These are phyloP conservation scores for Maconellicoccus hirsutus DNA, from an alignment of 1,140 invertebrate genomes.

Conservation along the genomic window DNA sequence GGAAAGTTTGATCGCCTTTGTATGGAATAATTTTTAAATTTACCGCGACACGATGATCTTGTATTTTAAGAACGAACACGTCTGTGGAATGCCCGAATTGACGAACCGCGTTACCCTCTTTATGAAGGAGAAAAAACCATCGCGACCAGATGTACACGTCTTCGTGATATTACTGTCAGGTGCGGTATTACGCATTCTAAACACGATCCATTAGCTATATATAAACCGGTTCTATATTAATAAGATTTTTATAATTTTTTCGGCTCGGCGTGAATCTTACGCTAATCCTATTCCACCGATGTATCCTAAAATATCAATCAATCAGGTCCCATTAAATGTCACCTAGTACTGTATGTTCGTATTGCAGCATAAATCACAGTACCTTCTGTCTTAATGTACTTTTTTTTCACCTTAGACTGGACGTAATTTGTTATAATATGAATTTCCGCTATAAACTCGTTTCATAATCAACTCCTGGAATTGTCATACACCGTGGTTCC, in stretches of 20 bases:
- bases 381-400: background rate
- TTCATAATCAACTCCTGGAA: no score
- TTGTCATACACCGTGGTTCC: no score
- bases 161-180: background rate
- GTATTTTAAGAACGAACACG: no score
- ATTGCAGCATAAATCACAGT: background rate
- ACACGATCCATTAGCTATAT: background rate
- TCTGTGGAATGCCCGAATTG: no score
- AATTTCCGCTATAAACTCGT: background rate
- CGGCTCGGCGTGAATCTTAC: slow-evolving; percentile 1
- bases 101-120: background rate
- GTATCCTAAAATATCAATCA: slow-evolving; percentile 1
- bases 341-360: background rate
- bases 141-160: background rate
- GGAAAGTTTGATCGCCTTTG: no score
- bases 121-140: background rate
- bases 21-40: no score
- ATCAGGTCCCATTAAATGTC: background rate
- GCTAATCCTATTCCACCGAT: background rate
- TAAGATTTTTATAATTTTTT: slow-evolving; percentile 4
- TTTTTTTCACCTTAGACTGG: background rate
- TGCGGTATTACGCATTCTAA: slow-evolving; percentile 3
- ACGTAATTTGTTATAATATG: background rate
- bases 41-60: no score
- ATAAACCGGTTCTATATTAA: background rate